Conservation (phyloP, 2,113 vertebrate species). For the Gymnobelideus leadbeateri region DNA sequence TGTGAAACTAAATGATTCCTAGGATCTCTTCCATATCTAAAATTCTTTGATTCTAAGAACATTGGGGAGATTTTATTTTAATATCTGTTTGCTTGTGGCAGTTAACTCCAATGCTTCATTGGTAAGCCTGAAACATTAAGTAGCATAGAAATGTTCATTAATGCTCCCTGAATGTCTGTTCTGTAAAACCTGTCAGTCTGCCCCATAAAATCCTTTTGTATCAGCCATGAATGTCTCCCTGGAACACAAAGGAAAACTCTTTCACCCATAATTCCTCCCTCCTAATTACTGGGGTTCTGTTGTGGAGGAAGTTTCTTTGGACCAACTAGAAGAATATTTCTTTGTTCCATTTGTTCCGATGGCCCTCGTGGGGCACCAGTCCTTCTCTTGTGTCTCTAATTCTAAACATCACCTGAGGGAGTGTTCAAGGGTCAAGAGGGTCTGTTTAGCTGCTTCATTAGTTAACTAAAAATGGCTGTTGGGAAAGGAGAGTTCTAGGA, state of each 20-base stretch:
- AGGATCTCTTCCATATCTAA: too few relatives aligned
- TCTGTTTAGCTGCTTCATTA: neutral
- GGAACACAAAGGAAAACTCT: neutral
- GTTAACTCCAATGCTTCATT: neutral
- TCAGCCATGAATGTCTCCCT: too few relatives aligned
- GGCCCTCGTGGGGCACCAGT: too few relatives aligned
- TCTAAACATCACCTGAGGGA: neutral
- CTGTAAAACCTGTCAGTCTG: neutral
- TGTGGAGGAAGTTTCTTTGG: neutral
- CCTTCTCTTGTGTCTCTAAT: neutral
- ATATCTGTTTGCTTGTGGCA: neutral
- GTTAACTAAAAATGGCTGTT: neutral
- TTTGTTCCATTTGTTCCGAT: neutral
- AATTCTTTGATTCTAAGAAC: too few relatives aligned
- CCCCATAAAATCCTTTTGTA: neutral
- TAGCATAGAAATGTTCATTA: too few relatives aligned
- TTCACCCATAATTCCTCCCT: neutral
- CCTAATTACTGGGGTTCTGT: neutral
- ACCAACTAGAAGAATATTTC: neutral
- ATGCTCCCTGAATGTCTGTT: neutral
- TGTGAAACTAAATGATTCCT: too few relatives aligned
- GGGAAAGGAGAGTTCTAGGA: neutral
- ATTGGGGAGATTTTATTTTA: neutral
- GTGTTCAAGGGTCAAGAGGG: too few relatives aligned
- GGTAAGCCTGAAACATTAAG: too few relatives aligned